Base-by-base conservation (phyloP, 1,140 invertebrate genomes). In the Octopus sinensis region DNA sequence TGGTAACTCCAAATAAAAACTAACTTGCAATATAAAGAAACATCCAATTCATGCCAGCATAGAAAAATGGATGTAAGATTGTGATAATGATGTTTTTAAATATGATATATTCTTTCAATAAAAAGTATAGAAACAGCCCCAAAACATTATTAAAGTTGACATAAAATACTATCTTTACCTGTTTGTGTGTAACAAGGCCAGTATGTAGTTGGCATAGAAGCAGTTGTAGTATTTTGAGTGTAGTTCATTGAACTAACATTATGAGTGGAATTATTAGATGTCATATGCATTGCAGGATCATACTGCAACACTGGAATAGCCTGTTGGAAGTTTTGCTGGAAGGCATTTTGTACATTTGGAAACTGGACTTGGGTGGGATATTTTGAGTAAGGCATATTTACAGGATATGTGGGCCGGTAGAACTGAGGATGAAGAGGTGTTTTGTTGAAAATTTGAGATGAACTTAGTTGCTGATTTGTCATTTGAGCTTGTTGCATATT, bases 131-230 rank as follows among this genome's bases (percentile, higher is more conserved):
- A 43, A 43, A 43, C 30, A 43, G 3, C 30, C 30, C 30, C 30
- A 43, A 43, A 43, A 43, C 30, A 43, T 43, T 43, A 3, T 43
- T 43, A 3, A 2, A 43, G 30, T 43, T 43, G 30, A 43, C 30
- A 43, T 43, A 43, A 43, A 43, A 43, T 43, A 43, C 1, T 43
- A 43, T 43, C 30, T 82, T 54, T 68, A 87, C 86, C 86, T 80
- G 86, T 80, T 78, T 87, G 86, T n/a, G 85, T 82, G 79, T 86
- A 87, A 75, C 84, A 87, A n/a, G 85, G 84, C 86, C 86, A 87
- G 71, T 86, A 83, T 54, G 85, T 83, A 79, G 81, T 84, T 78
- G 56, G 62, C 81, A 80, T 75, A 81, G 82, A 51, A 83, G 79
- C 9, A 84, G 79, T 52, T 82, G 77, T 52, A 79, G 84, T 73